Conservation (phyloP, 2,113 vertebrate genomes). For the Odontophorus gujanensis region DNA sequence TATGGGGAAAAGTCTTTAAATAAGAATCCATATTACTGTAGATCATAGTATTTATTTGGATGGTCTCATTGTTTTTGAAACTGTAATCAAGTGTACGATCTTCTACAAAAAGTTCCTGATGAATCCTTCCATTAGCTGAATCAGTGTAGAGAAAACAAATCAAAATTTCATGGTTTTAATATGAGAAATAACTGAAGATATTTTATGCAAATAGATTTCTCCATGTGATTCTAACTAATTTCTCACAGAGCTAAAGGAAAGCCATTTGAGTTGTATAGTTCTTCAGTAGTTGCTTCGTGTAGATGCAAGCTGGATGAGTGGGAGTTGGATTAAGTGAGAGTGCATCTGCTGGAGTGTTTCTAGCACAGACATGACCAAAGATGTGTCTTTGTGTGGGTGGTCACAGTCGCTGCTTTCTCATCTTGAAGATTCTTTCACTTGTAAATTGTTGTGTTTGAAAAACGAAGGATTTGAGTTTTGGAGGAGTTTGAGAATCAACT, state of each 20-base stretch:
- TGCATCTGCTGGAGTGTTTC: not conserved
- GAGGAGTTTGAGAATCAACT: not conserved
- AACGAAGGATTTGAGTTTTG: not conserved
- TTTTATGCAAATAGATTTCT: not conserved
- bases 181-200: not conserved
- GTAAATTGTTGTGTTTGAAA: not conserved
- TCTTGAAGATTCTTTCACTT: not conserved
- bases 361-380: not conserved
- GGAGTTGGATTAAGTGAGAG: not conserved
- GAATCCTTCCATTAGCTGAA: not conserved
- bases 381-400: not conserved
- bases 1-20: not conserved
- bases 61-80: not conserved
- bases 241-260: not conserved
- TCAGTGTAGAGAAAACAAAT: not conserved
- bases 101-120: not conserved
- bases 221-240: not conserved
- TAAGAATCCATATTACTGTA: not conserved
- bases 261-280: not conserved
- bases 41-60: not conserved
- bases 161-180: not conserved
- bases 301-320: not conserved
- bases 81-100: not conserved
- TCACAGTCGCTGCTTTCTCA: not conserved
- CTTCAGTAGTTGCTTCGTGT: not conserved